These are phyloP conservation scores for Muscidifurax raptorellus DNA, from an alignment of 1,140 invertebrate species.

Conservation along the genomic window DNA sequence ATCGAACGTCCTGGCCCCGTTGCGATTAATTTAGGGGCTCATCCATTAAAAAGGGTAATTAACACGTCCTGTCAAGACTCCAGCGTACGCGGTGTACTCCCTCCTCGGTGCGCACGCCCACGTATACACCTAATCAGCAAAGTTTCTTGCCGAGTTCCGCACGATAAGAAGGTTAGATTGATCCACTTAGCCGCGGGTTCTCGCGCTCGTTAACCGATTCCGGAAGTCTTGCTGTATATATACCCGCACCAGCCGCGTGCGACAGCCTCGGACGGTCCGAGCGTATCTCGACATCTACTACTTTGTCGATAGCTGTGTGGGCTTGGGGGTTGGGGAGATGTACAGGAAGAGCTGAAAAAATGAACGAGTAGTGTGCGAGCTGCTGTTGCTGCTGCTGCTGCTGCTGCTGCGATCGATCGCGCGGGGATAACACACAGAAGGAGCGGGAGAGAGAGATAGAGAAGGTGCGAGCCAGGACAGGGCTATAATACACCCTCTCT, in stretches of 20 bases:
- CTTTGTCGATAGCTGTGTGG: neutral
- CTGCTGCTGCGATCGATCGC: conserved; percentile 24
- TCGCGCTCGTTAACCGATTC: too few relatives aligned
- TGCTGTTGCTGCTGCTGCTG: neutral
- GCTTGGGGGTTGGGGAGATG: neutral
- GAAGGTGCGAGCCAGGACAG: conserved; percentile 3
- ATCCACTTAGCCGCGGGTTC: neutral
- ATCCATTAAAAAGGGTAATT: conserved; percentile 10
- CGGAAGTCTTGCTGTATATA: too few relatives aligned
- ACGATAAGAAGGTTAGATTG: neutral
- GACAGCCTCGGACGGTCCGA: neutral
- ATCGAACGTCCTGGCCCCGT: neutral
- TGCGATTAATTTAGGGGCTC: neutral
- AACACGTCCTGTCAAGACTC: too few relatives aligned
- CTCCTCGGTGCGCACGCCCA: too few relatives aligned
- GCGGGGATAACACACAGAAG: neutral
- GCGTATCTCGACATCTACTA: neutral
- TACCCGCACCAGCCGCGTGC: neutral
- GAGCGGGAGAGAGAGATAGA: neutral
- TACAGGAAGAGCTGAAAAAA: neutral
- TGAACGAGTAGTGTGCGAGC: neutral
- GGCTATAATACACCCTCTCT: neutral
- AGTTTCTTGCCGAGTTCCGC: too few relatives aligned
- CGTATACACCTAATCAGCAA: too few relatives aligned
- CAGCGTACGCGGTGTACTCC: too few relatives aligned